Percentiles rank a stretch among this genome's conserved stretches.
phyloP scores from a whole-genome alignment of 2,888 invertebrate species.

The Choristoneura rosaceana region DNA sequence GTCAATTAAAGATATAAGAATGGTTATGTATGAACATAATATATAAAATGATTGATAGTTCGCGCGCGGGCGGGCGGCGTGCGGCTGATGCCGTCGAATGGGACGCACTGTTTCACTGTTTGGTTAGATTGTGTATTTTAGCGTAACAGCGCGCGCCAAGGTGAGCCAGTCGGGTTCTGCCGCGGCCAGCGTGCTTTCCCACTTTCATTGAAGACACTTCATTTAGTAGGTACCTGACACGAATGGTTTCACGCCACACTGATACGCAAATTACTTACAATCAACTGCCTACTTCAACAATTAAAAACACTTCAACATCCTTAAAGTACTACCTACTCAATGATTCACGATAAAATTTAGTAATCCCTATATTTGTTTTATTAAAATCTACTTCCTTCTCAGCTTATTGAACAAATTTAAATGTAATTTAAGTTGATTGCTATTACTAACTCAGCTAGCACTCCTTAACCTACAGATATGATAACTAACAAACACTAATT shows the following conservation, averaged over 20 bases:
- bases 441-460: conserved; percentile 19
- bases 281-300: background rate
- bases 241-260: conserved; percentile 14
- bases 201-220: conserved; percentile 57
- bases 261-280: conserved; percentile 10
- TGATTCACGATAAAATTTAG: background rate
- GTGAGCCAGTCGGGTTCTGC: conserved; percentile 69
- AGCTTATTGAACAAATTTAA: background rate
- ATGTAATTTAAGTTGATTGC: background rate
- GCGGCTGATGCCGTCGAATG: conserved; percentile 61
- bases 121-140: conserved; percentile 78
- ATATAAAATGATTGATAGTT: conserved; percentile 44
- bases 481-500: conserved; percentile 3
- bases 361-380: conserved; percentile 1
- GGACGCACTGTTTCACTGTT: conserved; percentile 83
- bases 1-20: conserved; percentile 51
- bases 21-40: conserved; percentile 52
- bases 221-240: conserved; percentile 35
- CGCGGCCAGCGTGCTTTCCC: conserved; percentile 57
- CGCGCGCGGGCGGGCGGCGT: conserved; percentile 57
- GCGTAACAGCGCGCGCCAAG: conserved; percentile 78
- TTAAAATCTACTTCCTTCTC: background rate
- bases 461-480: conserved; percentile 6
- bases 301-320: too few species aligned
- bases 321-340: too few species aligned